Percentiles rank a stretch among this genome's conserved stretches.
Conservation (phyloP, 2,797 vertebrate species). For the Sebastes oblongus region DNA sequence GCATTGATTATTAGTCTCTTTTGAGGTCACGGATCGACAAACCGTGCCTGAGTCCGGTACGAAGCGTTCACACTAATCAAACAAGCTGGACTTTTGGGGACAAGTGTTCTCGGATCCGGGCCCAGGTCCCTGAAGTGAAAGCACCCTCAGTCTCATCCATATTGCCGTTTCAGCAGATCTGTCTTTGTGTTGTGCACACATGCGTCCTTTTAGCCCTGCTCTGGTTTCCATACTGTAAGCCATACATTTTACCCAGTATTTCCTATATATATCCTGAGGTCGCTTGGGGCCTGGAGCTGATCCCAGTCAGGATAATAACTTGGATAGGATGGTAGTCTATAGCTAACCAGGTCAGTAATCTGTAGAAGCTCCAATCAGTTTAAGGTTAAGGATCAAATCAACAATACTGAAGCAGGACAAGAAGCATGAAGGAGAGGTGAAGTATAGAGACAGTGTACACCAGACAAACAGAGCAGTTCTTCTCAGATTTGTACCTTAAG, state of each 20-base stretch:
- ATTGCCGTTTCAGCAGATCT: background rate
- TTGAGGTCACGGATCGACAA: too few species aligned
- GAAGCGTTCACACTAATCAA: too few species aligned
- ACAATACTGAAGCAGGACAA: background rate
- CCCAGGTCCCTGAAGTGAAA: too few species aligned
- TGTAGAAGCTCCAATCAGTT: background rate
- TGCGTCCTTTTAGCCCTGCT: background rate
- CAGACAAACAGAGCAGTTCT: too few species aligned
- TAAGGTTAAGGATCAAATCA: background rate
- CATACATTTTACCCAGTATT: background rate
- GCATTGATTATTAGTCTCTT: too few species aligned
- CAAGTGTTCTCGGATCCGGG: too few species aligned
- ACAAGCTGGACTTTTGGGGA: too few species aligned
- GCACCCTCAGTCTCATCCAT: too few species aligned
- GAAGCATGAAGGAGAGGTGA: background rate
- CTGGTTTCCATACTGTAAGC: background rate
- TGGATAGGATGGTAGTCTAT: background rate
- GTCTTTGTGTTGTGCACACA: slow-evolving; percentile 6
- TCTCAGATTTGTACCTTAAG: too few species aligned
- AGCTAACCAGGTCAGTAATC: background rate
- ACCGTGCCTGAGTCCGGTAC: too few species aligned
- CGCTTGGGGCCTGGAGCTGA: background rate
- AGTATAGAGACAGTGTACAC: background rate
- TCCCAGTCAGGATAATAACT: background rate
- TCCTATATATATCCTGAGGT: background rate